phyloP scores from a whole-genome alignment of 2,888 invertebrate species.

The Sinhomidia bicolor region DNA sequence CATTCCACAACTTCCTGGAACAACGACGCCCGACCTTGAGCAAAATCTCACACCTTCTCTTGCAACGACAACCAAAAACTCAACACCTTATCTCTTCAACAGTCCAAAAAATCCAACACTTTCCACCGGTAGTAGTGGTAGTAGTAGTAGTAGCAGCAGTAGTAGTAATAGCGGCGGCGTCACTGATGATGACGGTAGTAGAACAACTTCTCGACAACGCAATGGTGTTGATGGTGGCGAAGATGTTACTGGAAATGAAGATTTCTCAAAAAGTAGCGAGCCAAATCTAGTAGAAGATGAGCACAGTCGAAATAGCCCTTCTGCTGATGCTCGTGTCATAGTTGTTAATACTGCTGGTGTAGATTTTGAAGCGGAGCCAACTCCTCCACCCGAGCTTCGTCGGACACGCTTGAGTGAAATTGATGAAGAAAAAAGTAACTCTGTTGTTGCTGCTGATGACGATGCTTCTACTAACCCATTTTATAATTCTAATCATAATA shows the following conservation, averaged over 20 bases:
- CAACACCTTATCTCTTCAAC: conserved; percentile 18
- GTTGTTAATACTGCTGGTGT: conserved; percentile 13
- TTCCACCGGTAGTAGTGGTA: too few relatives aligned
- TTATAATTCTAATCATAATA: conserved; percentile 22
- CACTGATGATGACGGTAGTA: not conserved
- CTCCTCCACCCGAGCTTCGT: conserved; percentile 50
- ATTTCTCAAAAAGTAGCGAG: conserved; percentile 51
- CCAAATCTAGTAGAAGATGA: conserved; percentile 18
- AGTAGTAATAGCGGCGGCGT: not conserved
- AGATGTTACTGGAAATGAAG: conserved; percentile 64
- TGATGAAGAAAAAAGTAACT: conserved; percentile 34
- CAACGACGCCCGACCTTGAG: conserved; percentile 60
- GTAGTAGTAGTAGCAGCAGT: not conserved
- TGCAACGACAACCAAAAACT: not conserved
- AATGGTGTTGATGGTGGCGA: conserved; percentile 18
- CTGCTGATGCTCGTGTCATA: not conserved
- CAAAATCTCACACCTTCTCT: conserved; percentile 52
- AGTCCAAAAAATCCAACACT: conserved; percentile 30
- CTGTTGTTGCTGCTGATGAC: conserved; percentile 25
- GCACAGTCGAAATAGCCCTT: not conserved
- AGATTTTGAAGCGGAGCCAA: conserved; percentile 54
- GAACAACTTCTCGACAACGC: conserved; percentile 22
- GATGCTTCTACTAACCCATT: conserved; percentile 50
- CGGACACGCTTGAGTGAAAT: conserved; percentile 58
- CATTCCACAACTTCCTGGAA: conserved; percentile 56